Evolutionary conservation across 2,797 vertebrate genomes (phyloP).

Genomic region (Jordanella pulchra): DNA sequence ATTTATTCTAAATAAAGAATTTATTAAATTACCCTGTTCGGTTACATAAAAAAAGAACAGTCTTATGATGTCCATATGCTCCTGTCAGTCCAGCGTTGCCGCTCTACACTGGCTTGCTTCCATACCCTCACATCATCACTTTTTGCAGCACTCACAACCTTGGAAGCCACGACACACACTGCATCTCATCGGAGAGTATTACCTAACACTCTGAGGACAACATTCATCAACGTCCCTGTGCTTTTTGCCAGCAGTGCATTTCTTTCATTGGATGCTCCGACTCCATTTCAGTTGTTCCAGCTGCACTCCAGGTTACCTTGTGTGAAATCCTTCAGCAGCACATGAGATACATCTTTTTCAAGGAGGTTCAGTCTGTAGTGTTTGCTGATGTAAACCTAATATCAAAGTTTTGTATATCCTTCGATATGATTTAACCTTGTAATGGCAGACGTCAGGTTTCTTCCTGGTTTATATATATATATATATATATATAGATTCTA

Average conservation of each 20-base stretch:
- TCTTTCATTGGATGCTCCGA: constrained; percentile 55
- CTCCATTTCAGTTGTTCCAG: constrained; percentile 64
- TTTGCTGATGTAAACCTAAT: constrained; percentile 51
- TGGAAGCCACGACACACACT: constrained; percentile 62
- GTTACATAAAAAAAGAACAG: neutral
- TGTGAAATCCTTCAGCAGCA: constrained; percentile 48
- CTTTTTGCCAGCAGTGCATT: constrained; percentile 75
- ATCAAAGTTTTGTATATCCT: constrained; percentile 10
- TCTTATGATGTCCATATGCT: constrained; percentile 15
- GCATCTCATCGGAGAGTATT: constrained; percentile 75
- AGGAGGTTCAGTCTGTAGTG: constrained; percentile 52
- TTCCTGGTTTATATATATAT: neutral
- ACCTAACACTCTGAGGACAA: constrained; percentile 76
- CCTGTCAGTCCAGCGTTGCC: constrained; percentile 36
- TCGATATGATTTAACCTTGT: constrained; percentile 1
- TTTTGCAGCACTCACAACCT: constrained; percentile 68
- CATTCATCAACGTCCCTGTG: constrained; percentile 78
- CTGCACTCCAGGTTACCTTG: constrained; percentile 35
- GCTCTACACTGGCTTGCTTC: constrained; percentile 26
- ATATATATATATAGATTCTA: neutral
- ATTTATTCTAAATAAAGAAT: too few species aligned
- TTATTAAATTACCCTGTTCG: too few species aligned
- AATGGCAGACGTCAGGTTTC: neutral
- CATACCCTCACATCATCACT: constrained; percentile 63
- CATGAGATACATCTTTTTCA: constrained; percentile 49